phyloP scores from a whole-genome alignment of 2,113 vertebrate species.

The Zosterops japonicus region DNA sequence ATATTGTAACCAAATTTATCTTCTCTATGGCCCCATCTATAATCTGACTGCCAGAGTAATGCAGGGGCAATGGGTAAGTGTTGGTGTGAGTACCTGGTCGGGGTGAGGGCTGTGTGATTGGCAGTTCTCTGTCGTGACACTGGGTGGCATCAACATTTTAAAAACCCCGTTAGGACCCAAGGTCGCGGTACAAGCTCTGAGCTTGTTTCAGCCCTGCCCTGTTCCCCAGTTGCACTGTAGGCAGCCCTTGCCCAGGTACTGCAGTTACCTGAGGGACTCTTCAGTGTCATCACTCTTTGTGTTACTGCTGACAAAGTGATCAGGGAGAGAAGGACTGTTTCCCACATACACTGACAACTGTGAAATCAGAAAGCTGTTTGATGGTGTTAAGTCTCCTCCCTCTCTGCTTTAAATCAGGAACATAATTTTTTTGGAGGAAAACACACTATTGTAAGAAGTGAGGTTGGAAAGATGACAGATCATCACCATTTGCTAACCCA shows the following conservation, averaged over 20 bases:
- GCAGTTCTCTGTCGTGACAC: constrained; percentile 50
- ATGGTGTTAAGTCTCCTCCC: neutral
- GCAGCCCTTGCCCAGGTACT: neutral
- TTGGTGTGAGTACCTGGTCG: neutral
- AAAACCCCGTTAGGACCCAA: accelerated
- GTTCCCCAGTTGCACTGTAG: neutral
- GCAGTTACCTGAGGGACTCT: neutral
- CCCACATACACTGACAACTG: neutral
- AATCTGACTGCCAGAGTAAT: neutral
- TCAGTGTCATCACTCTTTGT: neutral
- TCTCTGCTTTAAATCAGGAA: neutral
- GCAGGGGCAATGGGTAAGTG: neutral
- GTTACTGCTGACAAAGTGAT: neutral
- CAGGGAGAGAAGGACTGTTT: neutral
- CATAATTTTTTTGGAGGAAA: neutral
- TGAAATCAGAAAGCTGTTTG: neutral
- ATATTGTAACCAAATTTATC: neutral
- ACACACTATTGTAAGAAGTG: neutral
- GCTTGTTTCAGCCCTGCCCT: neutral
- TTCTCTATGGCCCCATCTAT: neutral
- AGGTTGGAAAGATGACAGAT: neutral
- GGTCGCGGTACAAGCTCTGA: neutral
- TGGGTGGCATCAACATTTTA: constrained; percentile 58
- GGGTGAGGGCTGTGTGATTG: neutral
- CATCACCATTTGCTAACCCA: neutral